Evolutionary conservation across 2,888 invertebrate genomes (phyloP).

Genomic region (Acheta domesticus): DNA sequence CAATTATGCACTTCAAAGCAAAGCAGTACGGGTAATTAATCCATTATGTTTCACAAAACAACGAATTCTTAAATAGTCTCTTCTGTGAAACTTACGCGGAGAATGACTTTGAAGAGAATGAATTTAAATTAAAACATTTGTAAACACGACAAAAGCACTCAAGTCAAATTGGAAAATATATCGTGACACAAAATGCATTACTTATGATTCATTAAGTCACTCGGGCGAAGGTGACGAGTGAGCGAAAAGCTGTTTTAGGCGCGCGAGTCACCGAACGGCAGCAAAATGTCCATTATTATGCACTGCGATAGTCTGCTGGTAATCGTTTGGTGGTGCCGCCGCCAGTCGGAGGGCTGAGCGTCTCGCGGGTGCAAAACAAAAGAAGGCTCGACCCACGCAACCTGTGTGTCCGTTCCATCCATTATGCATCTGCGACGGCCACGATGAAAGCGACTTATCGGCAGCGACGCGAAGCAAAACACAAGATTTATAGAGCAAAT

Average conservation of each 20-base stretch:
- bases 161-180: slow-evolving; percentile 2
- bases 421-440: neutral
- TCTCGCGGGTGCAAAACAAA: neutral
- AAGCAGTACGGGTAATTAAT: neutral
- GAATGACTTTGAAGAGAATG: neutral
- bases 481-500: slow-evolving; percentile 18
- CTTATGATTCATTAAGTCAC: slow-evolving; percentile 18
- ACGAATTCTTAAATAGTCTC: slow-evolving; percentile 4
- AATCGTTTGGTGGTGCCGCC: neutral
- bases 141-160: slow-evolving; percentile 18
- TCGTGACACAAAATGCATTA: slow-evolving; percentile 10
- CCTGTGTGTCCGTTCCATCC: neutral
- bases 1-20: neutral
- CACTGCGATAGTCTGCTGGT: neutral
- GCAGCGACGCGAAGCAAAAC: neutral
- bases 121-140: slow-evolving; percentile 18
- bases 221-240: neutral
- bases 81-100: neutral
- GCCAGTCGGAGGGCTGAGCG: neutral
- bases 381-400: neutral
- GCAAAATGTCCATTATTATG: slow-evolving; percentile 18
- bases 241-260: neutral
- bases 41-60: neutral
- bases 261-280: neutral
- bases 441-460: neutral